A percentile compares a stretch with the other conserved stretches of the same genome.
Conservation (phyloP, 1,140 invertebrate species). For the Vanessa tameamea region DNA sequence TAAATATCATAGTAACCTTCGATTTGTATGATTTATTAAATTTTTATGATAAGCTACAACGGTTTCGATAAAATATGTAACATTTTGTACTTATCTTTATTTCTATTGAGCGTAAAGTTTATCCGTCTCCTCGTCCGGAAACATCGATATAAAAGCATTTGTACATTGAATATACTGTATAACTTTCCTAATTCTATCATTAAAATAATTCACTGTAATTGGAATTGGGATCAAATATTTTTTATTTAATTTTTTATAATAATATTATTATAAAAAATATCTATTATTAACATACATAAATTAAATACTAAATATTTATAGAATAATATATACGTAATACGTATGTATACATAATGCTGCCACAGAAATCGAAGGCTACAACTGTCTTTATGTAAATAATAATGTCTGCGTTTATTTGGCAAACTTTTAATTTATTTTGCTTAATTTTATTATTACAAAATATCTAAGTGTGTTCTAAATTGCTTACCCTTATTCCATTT, state of each 20-base stretch:
- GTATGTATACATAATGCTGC: background rate
- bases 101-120: constrained; percentile 7
- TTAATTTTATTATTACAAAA: no score
- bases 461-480: no score
- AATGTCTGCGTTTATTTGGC: background rate
- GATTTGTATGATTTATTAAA: constrained; percentile 35
- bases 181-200: no score
- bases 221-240: no score
- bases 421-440: background rate
- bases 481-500: no score
- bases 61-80: constrained; percentile 12
- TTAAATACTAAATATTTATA: background rate
- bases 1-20: constrained; percentile 37
- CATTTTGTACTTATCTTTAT: constrained; percentile 14
- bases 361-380: constrained; percentile 9
- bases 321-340: background rate
- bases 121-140: background rate
- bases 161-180: no score
- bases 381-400: constrained; percentile 11
- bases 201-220: no score
- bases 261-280: no score
- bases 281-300: no score
- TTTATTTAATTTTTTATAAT: no score
- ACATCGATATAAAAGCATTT: constrained; percentile 1
- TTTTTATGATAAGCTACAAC: constrained; percentile 32